phyloP scores from a whole-genome alignment of 2,888 invertebrate genomes.

The Proisotoma minuta region DNA sequence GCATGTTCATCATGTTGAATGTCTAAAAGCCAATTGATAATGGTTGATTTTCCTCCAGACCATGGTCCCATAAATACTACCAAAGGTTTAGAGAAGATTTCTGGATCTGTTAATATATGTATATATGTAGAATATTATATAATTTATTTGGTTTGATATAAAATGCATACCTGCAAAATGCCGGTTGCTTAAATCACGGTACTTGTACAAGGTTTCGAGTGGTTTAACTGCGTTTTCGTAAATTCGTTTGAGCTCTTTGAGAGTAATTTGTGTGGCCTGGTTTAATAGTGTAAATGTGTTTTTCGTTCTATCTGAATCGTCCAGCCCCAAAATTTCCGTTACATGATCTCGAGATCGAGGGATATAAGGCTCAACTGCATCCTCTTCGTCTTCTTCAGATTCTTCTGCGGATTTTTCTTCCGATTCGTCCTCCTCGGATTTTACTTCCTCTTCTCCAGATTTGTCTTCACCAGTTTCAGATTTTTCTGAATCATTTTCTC shows the following conservation, averaged over 20 bases:
- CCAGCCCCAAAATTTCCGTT: conserved; percentile 70
- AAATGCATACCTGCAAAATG: conserved; percentile 66
- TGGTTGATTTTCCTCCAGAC: conserved; percentile 93
- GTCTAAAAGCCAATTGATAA: conserved; percentile 85
- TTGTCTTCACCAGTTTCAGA: conserved; percentile 18
- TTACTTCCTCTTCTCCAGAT: conserved; percentile 23
- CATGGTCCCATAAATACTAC: conserved; percentile 92
- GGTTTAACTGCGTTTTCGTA: conserved; percentile 85
- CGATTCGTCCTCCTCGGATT: conserved; percentile 16
- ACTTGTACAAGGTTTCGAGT: conserved; percentile 83
- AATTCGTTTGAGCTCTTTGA: conserved; percentile 76
- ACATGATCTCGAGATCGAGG: conserved; percentile 75
- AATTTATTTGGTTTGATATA: background rate
- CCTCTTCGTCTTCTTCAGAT: conserved; percentile 44
- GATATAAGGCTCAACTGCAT: conserved; percentile 55
- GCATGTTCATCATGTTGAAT: conserved; percentile 78
- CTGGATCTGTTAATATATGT: conserved; percentile 74
- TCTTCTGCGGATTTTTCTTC: conserved; percentile 16
- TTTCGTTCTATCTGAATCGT: conserved; percentile 63
- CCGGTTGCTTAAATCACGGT: conserved; percentile 83
- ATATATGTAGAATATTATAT: no score
- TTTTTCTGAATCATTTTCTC: conserved; percentile 16
- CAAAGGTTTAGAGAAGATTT: conserved; percentile 89
- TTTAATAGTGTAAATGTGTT: conserved; percentile 66
- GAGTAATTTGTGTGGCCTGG: conserved; percentile 69